Base-by-base conservation (phyloP, 2,113 vertebrate genomes). In the Bucco capensis region DNA sequence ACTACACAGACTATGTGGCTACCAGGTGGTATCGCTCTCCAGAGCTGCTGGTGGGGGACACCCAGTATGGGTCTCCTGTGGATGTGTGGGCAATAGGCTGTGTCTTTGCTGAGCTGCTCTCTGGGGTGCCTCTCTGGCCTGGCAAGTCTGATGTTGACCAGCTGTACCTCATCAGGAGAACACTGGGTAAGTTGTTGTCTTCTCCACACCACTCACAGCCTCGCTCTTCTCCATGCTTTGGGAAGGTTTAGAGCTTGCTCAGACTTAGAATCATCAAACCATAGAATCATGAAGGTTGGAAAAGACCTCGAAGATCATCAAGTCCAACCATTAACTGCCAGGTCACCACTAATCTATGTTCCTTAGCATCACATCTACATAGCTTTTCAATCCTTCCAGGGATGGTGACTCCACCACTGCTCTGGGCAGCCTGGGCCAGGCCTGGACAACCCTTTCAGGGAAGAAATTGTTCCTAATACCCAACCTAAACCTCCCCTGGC, bases 11-110 rank as follows among this genome's bases (percentile, higher is more conserved):
- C 94, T 99, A 99, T 2, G 99, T 99, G 91, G 99, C 99, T 14
- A 99, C 99, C 6, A 96, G 99, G 28, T 99, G 99, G 99, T 99
- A 99, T 91, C 98, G 99, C n/a, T 97, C 98, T 40, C 99, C 99
- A 0, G 99, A 99, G 95, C 92, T 99, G 64, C 96, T 99, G 22
- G 99, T 99, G 85, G 99, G 99, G 12, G 99, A 99, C 97, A 98
- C 98, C 0, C 99, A 99, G 94, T 99, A 99, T 0, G 99, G 99
- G 0, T 97, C 99, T 1, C 98, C 99, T 0, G 99, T 99, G 60
- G 99, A 99, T 4, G 98, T 99, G 8, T 99, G 99, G 99, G 99
- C 99, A 0, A 85, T 99, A 3, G 99, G 99, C 60, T 99, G 99
- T 5, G 98, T 99, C 81, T 99, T 99, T 10, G 98, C 99, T 0